Evolutionary conservation across 2,888 invertebrate genomes (phyloP).

Genomic region (Amiota minor): DNA sequence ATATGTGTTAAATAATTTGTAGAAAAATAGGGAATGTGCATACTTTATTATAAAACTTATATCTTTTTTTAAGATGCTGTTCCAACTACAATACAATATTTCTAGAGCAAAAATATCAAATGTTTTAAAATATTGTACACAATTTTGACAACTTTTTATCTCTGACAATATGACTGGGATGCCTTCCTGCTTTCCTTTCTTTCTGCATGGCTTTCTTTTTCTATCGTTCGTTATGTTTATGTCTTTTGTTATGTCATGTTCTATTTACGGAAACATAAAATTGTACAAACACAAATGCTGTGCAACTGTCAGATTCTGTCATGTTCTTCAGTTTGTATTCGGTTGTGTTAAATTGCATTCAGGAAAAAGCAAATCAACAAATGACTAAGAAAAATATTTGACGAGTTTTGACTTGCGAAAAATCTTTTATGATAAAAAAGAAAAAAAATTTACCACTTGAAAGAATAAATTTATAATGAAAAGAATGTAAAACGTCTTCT

Average conservation of each 20-base stretch:
- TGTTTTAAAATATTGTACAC: too few species aligned
- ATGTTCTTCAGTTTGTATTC: not conserved
- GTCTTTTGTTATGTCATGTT: constrained; percentile 1
- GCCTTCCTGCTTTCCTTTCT: too few species aligned
- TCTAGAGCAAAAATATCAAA: too few species aligned
- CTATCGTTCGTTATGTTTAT: not conserved
- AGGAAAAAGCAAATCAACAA: constrained; percentile 2
- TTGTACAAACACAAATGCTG: not conserved
- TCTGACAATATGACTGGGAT: too few species aligned
- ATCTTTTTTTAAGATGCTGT: too few species aligned
- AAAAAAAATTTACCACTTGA: not conserved
- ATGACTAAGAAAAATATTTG: not conserved
- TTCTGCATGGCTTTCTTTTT: too few species aligned
- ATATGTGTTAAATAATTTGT: too few species aligned
- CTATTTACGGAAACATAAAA: not conserved
- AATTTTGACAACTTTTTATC: too few species aligned
- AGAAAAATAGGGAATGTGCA: too few species aligned
- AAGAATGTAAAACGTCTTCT: not conserved
- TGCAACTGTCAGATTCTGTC: not conserved
- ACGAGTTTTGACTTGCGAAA: not conserved
- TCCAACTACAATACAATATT: too few species aligned
- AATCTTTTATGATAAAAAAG: not conserved
- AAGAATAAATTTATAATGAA: not conserved
- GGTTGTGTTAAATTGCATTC: not conserved
- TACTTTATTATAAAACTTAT: too few species aligned